A percentile compares a stretch with the other conserved stretches of the same genome.
These are phyloP conservation scores for Metacarcinus magister DNA, from an alignment of 2,888 invertebrate genomes.

Conservation along the genomic window DNA sequence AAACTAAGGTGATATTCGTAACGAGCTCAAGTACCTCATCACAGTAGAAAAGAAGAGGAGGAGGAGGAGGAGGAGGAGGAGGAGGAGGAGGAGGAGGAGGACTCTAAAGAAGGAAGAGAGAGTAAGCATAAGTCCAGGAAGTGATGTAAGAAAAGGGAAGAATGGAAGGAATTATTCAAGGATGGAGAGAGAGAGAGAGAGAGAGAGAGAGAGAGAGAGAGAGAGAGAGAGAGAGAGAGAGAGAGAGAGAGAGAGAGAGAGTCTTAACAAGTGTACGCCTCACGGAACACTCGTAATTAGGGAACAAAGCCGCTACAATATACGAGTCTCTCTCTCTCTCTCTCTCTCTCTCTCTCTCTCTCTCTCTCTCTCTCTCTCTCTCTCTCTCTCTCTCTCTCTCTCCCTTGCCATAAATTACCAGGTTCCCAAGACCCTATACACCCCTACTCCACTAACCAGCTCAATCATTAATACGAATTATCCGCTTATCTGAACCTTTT, in stretches of 20 bases:
- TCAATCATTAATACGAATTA: slow-evolving; percentile 26
- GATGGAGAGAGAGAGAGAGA: background rate
- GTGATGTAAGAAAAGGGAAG: background rate
- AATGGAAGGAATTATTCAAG: background rate
- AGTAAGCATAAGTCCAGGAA: background rate
- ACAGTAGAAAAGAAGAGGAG: too few species aligned
- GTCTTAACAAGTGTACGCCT: background rate
- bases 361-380: too few species aligned
- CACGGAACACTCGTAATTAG: slow-evolving; percentile 7
- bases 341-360: too few species aligned
- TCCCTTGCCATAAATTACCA: background rate
- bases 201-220: slow-evolving; percentile 26
- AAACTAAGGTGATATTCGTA: too few species aligned
- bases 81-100: too few species aligned
- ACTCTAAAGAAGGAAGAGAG: background rate
- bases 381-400: slow-evolving; percentile 20
- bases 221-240: slow-evolving; percentile 26
- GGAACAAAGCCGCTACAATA: slow-evolving; percentile 15
- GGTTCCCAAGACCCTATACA: background rate
- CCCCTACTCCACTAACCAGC: background rate
- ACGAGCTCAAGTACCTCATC: too few species aligned
- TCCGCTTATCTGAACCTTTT: background rate
- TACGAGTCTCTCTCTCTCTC: background rate
- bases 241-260: slow-evolving; percentile 26
- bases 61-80: too few species aligned